Base-by-base conservation (phyloP, 2,888 invertebrate species). In the Seira musarum region DNA sequence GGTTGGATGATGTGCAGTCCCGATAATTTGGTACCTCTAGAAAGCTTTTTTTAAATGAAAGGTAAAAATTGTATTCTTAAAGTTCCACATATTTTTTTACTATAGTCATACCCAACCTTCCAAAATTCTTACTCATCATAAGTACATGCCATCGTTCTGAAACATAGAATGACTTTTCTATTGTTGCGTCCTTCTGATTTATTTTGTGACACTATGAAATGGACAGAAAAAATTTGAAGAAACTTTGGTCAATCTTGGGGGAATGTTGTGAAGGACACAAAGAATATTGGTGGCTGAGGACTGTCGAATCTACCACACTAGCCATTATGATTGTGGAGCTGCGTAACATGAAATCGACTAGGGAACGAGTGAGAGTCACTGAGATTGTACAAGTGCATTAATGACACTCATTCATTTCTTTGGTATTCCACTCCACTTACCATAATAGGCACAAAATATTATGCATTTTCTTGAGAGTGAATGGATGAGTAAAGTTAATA, bases 321-420 rank as follows among this genome's bases (percentile, higher is more conserved):
- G n/a, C 8, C 8, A 30, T 30, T 30, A 30, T 30, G 2, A 30
- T 30, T 30, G 8, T 30, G 30, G 30, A 30, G 30, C 30, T 30
- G 8, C 8, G 30, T 30, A 30, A 30, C 8, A 30, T 8, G 30
- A 30, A 49, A n/a, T 49, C 49, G 49, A 49, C 40, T 5, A 40
- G 49, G 30, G 49, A 49, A n/a, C n/a, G 17, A 49, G 6, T 8
- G 6, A 60, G 60, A 53, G 60, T 60, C 21, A 60, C 21, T 60
- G 60, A 60, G 60, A 60, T 60, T 60, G 21, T 22, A 60, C 19
- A 21, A 60, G 60, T 60, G 60, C 60, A 60, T 60, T 60, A 60
- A 60, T 60, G 21, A 22, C 60, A 21, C 22, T 22, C 60, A 60
- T 60, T 60, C 60, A 60, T 21, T 60, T 60, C 60, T 60, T 60